These are phyloP conservation scores for Pristionchus exspectatus DNA, from an alignment of 2,888 invertebrate species.

Conservation along the genomic window DNA sequence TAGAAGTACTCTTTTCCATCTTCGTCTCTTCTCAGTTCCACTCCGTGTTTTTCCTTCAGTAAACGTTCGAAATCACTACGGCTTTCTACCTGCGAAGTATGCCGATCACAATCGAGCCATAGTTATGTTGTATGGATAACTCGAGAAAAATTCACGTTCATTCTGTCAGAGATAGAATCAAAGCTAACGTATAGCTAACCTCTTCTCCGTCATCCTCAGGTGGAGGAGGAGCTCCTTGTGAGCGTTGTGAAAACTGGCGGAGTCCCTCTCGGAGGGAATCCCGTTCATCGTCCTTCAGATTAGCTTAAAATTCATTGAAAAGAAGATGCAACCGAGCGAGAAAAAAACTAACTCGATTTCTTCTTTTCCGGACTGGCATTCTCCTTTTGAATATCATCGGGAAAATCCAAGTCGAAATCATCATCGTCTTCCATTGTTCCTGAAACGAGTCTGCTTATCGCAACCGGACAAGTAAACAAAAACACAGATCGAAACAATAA, in stretches of 20 bases:
- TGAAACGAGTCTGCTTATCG: background rate
- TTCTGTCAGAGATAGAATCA: background rate
- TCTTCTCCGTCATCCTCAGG: conserved; percentile 44
- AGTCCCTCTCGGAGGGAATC: conserved; percentile 13
- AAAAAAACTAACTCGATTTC: background rate
- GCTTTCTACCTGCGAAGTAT: conserved; percentile 23
- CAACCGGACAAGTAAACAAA: background rate
- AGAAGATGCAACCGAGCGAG: background rate
- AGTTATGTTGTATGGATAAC: background rate
- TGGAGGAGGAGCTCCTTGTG: background rate
- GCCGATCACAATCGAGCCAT: background rate
- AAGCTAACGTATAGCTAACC: background rate
- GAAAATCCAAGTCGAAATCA: conserved; percentile 19
- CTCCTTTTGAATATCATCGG: conserved; percentile 9
- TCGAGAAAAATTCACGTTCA: background rate
- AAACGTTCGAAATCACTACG: conserved; percentile 42
- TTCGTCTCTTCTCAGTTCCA: conserved; percentile 31
- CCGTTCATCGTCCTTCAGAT: background rate
- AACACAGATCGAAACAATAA: background rate
- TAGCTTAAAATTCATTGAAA: background rate
- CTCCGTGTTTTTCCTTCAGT: conserved; percentile 29
- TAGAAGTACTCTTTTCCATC: conserved; percentile 52
- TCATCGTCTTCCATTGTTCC: background rate
- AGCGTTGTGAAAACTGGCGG: conserved; percentile 46
- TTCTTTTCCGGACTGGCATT: background rate